Conservation (phyloP, 2,797 vertebrate species). For the Natrix natrix region DNA sequence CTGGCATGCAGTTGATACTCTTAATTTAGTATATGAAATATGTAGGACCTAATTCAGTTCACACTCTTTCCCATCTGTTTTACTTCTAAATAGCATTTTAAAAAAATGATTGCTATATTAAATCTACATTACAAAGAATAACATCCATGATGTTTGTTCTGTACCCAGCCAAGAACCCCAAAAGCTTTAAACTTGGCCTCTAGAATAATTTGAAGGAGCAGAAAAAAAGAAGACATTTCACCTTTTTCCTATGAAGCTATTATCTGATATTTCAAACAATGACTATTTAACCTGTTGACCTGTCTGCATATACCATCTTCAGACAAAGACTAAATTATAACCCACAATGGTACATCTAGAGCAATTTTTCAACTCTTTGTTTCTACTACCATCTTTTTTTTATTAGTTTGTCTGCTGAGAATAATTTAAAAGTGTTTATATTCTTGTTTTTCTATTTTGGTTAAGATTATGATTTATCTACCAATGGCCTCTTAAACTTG, state of each 20-base stretch:
- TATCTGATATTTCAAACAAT: not conserved
- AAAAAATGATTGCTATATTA: not conserved
- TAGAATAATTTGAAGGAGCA: not conserved
- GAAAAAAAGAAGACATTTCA: not conserved
- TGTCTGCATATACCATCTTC: not conserved
- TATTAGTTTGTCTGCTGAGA: not conserved
- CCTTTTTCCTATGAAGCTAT: not conserved
- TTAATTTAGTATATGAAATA: not conserved
- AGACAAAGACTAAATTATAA: not conserved
- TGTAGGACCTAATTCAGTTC: not conserved
- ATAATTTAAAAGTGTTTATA: not conserved
- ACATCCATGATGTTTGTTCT: not conserved
- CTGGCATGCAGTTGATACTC: not conserved
- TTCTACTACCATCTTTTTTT: not conserved
- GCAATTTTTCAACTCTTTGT: not conserved
- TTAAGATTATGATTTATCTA: not conserved
- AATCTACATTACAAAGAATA: not conserved
- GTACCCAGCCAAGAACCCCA: not conserved
- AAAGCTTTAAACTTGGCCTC: not conserved
- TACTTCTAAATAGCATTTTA: not conserved
- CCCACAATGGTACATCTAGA: not conserved
- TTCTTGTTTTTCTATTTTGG: not conserved
- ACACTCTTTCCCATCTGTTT: not conserved
- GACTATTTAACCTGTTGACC: not conserved
- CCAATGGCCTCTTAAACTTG: not conserved